phyloP scores from a whole-genome alignment of 2,113 vertebrate genomes.

The Pelobates fuscus region DNA sequence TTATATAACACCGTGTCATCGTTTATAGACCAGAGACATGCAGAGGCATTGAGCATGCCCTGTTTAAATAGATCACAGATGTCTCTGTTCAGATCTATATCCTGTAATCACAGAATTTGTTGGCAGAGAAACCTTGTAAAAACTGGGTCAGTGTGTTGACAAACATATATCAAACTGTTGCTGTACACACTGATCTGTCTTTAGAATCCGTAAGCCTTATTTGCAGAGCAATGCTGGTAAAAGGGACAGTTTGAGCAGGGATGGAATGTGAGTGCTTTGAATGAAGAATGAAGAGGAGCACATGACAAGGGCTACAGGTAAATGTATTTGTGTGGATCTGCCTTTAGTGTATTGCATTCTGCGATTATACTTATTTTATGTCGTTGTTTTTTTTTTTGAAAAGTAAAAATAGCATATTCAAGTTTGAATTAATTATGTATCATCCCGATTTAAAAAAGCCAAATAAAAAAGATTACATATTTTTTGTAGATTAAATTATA shows the following conservation, averaged over 20 bases:
- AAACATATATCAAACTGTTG: conserved; percentile 14
- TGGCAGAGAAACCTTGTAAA: conserved; percentile 45
- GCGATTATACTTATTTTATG: no score
- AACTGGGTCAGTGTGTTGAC: conserved; percentile 49
- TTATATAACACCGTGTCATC: conserved; percentile 22
- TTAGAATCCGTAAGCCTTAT: not conserved
- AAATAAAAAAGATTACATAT: no score
- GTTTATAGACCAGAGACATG: conserved; percentile 15
- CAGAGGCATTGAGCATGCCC: conserved; percentile 28
- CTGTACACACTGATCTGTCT: conserved; percentile 1
- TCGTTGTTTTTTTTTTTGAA: no score
- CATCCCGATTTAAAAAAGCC: no score
- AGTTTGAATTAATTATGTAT: no score
- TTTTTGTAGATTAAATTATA: no score
- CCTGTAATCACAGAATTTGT: conserved; percentile 49
- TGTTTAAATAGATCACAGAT: conserved; percentile 48
- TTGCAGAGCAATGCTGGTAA: not conserved
- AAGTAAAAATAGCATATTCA: no score
- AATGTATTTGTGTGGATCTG: not conserved
- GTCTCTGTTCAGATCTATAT: conserved; percentile 38
- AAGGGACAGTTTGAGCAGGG: not conserved
- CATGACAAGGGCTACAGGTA: not conserved
- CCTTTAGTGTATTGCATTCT: not conserved
- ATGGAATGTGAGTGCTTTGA: not conserved
- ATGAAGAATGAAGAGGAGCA: not conserved